Evolutionary conservation across 1,140 invertebrate genomes (phyloP).

Genomic region (Drosophila varians): DNA sequence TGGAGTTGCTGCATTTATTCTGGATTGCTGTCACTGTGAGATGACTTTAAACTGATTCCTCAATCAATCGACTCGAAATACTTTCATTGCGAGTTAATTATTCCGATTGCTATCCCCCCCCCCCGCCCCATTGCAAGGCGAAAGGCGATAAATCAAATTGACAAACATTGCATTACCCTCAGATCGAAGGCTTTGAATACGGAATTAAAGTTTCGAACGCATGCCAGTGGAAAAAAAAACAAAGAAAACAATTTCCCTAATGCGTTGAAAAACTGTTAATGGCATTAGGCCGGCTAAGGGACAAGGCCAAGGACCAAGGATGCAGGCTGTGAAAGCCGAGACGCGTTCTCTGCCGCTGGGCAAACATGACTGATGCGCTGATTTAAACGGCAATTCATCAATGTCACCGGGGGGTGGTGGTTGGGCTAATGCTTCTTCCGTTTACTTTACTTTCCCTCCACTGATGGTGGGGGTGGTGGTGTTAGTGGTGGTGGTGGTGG

Average conservation of each 20-base stretch:
- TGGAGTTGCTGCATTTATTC: background rate
- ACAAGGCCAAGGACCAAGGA: background rate
- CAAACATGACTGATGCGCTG: slow-evolving; percentile 82
- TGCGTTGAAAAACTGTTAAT: slow-evolving; percentile 72
- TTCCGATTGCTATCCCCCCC: slow-evolving; percentile 34
- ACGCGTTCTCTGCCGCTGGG: slow-evolving; percentile 47
- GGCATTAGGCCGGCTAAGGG: slow-evolving; percentile 59
- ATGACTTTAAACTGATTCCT: background rate
- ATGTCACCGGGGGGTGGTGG: slow-evolving; percentile 56
- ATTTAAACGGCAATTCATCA: slow-evolving; percentile 83
- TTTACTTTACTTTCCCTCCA: slow-evolving; percentile 30
- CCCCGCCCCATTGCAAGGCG: background rate
- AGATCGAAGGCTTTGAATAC: slow-evolving; percentile 57
- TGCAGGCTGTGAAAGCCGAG: slow-evolving; percentile 59
- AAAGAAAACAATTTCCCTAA: slow-evolving; percentile 76
- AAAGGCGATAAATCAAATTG: slow-evolving; percentile 66
- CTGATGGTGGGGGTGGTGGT: slow-evolving; percentile 21
- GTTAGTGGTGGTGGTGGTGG: no score
- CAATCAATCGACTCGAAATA: background rate
- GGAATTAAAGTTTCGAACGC: slow-evolving; percentile 58
- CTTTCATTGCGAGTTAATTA: slow-evolving; percentile 40
- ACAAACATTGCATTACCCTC: slow-evolving; percentile 65
- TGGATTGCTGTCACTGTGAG: background rate
- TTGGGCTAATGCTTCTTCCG: slow-evolving; percentile 48
- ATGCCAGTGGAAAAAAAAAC: slow-evolving; percentile 29